Conservation (phyloP, 2,113 vertebrate genomes). For the Acrocephalus arundinaceus region DNA sequence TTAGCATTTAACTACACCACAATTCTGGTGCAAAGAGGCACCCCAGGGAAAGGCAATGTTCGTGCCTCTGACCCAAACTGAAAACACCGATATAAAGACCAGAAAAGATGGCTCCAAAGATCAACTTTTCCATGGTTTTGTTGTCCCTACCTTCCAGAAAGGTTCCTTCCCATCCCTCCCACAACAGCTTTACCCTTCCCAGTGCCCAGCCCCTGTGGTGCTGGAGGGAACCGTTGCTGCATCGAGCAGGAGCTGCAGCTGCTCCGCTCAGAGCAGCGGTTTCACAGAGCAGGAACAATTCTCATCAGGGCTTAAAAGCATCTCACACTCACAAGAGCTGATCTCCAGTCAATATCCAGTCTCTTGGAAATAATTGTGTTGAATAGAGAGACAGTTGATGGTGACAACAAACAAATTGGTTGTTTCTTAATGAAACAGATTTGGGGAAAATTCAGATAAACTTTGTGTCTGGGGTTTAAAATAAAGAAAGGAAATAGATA, state of each 20-base stretch:
- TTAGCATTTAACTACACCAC: neutral
- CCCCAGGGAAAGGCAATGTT: neutral
- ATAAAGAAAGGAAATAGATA: neutral
- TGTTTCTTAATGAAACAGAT: neutral
- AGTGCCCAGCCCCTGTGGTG: neutral
- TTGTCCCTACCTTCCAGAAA: neutral
- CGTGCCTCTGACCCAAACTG: neutral
- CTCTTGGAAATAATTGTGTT: neutral
- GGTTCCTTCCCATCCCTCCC: neutral
- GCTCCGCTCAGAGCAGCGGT: neutral
- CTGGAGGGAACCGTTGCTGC: neutral
- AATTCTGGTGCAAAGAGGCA: neutral
- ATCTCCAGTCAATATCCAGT: neutral
- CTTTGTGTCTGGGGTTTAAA: neutral
- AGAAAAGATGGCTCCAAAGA: neutral
- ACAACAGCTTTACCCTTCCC: neutral
- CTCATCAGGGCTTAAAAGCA: neutral
- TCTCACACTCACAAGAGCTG: neutral
- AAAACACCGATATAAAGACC: fast-evolving
- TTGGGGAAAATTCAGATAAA: neutral
- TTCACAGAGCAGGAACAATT: neutral
- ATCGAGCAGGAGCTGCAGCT: neutral
- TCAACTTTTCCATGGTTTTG: neutral
- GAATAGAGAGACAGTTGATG: neutral
- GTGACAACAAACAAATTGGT: neutral